Conservation (phyloP, 2,113 vertebrate species). For the Forbesichthys agassizii region DNA sequence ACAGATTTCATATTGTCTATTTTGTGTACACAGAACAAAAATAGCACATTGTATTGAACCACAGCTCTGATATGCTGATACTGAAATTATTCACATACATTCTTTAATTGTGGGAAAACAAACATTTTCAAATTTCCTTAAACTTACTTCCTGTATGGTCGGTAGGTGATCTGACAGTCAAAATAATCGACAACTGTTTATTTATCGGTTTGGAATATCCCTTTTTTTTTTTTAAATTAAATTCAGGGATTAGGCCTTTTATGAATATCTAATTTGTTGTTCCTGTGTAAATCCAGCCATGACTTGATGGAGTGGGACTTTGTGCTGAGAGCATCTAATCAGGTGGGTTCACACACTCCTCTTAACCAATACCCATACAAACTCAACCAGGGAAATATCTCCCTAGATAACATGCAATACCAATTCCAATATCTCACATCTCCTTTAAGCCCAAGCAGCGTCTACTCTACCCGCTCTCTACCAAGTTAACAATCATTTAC, state of each 20-base stretch:
- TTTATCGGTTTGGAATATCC: too few relatives aligned
- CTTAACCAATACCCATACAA: conserved; percentile 20
- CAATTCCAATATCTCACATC: conserved; percentile 27
- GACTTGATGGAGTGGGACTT: conserved; percentile 31
- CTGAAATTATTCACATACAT: too few relatives aligned
- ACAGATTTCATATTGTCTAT: conserved; percentile 27
- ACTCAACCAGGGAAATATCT: conserved; percentile 38
- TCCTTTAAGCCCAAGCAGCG: conserved; percentile 29
- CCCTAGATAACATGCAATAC: conserved; percentile 67
- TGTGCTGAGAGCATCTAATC: conserved; percentile 45
- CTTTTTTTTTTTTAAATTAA: background rate
- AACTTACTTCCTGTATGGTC: too few relatives aligned
- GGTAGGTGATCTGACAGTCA: too few relatives aligned
- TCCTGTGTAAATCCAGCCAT: conserved; percentile 49
- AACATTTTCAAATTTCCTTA: too few relatives aligned
- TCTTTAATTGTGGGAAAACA: too few relatives aligned
- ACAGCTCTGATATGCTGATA: too few relatives aligned
- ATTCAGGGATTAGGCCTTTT: conserved; percentile 2
- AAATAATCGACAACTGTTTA: too few relatives aligned
- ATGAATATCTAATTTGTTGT: conserved; percentile 31
- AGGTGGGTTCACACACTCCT: conserved; percentile 26
- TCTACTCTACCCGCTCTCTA: conserved; percentile 41
- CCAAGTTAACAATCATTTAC: conserved; percentile 58
- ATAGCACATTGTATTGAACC: background rate
- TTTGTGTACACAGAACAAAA: background rate